These are phyloP conservation scores for Colius striatus DNA, from an alignment of 2,113 vertebrate species.

Conservation along the genomic window DNA sequence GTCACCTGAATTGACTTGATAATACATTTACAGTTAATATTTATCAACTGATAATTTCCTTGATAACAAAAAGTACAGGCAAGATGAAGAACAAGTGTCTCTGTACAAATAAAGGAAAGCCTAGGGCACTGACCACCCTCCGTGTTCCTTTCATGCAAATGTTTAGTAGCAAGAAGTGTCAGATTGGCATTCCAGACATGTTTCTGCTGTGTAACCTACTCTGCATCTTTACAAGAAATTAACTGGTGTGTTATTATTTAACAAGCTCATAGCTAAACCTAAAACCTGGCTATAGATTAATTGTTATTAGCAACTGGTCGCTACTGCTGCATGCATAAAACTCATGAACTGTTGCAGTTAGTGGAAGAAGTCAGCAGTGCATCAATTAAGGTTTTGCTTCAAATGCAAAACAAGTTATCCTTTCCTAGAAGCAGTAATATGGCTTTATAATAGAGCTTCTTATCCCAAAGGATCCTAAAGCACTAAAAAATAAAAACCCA, in stretches of 20 bases:
- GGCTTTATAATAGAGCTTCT: neutral
- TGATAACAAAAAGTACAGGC: neutral
- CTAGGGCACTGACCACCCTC: neutral
- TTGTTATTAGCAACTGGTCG: neutral
- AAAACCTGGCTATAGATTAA: neutral
- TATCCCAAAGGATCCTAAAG: constrained; percentile 13
- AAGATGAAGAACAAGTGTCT: neutral
- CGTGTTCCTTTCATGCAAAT: neutral
- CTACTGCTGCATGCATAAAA: neutral
- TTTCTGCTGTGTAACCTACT: neutral
- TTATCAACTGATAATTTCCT: no score
- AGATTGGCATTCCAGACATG: neutral
- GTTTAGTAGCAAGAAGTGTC: neutral
- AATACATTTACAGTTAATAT: no score
- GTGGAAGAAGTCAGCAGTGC: neutral
- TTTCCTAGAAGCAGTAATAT: neutral
- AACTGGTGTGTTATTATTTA: neutral
- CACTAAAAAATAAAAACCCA: neutral
- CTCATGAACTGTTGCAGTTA: neutral
- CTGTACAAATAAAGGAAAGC: neutral
- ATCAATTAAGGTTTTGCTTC: constrained; percentile 32
- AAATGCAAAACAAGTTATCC: constrained; percentile 23
- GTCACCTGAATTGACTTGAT: neutral
- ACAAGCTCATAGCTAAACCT: neutral
- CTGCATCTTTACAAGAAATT: neutral